Percentiles rank a stretch among this genome's conserved stretches.
Evolutionary conservation across 2,888 invertebrate species (phyloP).

Genomic region (Thelaira solivaga): DNA sequence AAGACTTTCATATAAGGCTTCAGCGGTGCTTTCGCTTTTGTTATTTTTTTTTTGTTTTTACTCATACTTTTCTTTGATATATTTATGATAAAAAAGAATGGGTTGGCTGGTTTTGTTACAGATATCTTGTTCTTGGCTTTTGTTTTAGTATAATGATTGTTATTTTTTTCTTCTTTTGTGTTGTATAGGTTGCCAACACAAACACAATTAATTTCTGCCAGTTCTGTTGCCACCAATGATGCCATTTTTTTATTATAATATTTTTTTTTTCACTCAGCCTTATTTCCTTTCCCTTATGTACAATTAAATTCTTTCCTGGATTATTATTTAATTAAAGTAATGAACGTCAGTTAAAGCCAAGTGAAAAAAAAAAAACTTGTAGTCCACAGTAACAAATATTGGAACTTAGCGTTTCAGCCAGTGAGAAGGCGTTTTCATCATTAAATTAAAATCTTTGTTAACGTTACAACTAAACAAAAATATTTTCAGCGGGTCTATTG

Average conservation of each 20-base stretch:
- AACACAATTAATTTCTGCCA: constrained; percentile 24
- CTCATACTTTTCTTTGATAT: not conserved
- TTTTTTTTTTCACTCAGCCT: not conserved
- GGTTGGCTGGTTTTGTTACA: not conserved
- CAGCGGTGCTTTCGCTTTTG: too few species aligned
- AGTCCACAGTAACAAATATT: constrained; percentile 40
- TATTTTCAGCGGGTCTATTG: too few species aligned
- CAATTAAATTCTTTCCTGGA: constrained; percentile 50
- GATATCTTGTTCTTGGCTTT: not conserved
- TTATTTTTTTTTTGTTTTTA: too few species aligned
- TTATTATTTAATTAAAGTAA: constrained; percentile 58
- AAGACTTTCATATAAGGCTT: constrained; percentile 30
- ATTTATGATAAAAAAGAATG: not conserved
- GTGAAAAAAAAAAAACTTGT: not conserved
- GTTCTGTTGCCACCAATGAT: not conserved
- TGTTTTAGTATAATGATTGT: constrained; percentile 21
- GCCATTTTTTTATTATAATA: not conserved
- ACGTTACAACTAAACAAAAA: too few species aligned
- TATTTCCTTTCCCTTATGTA: constrained; percentile 1
- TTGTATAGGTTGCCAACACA: constrained; percentile 14
- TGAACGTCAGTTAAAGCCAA: constrained; percentile 35
- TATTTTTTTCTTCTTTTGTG: not conserved
- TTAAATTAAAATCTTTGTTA: constrained; percentile 16
- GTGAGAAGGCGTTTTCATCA: constrained; percentile 4
- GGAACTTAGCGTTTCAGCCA: constrained; percentile 28